Base-by-base conservation (phyloP, 2,888 invertebrate species). In the Lasius fuliginosus region DNA sequence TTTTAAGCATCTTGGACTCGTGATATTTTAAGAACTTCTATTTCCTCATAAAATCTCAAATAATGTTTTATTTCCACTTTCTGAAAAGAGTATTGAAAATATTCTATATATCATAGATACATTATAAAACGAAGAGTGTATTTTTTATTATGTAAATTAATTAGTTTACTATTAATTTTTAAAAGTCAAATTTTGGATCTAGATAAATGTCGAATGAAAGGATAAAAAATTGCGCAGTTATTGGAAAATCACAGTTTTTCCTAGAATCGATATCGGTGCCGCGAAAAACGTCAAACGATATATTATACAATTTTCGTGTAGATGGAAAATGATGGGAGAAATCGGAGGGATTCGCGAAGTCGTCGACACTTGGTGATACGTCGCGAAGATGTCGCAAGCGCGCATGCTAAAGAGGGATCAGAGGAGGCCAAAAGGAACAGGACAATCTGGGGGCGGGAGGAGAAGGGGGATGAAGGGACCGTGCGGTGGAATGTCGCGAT, bases 401-500 rank as follows among this genome's bases (percentile, higher is more conserved):
- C 33, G 46, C 46, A 82, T 68, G 88, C 83, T 64, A 90, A 82
- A 87, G 85, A 74, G 76, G 74, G 88, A 87, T 33, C 67, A 71
- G 67, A 73, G 76, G 82, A 85, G 84, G 76, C 81, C 40, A 87
- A 83, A 79, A 83, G 76, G 82, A 88, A 58, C 74, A 76, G 82
- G 27, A 8, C 11, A 75, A 71, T 64, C 71, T 40, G 56, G 73
- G 36, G 18, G 23, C 23, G 23, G 5, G 5, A 1, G 30, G 30
- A 33, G 30, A 33, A 33, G 56, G 42, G 49, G 33, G 53, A 58
- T 56, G 49, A 76, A 79, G 85, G 60, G 69, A 58, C 62, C 58
- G 71, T 88, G 85, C 85, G 68, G 42, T 74, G 90, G 90, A 89
- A 91, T 89, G 88, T 86, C 87, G 85, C 83, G 86, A 90, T 91